These are phyloP conservation scores for Herminia tarsipennalis DNA, from an alignment of 2,888 invertebrate species.

Conservation along the genomic window DNA sequence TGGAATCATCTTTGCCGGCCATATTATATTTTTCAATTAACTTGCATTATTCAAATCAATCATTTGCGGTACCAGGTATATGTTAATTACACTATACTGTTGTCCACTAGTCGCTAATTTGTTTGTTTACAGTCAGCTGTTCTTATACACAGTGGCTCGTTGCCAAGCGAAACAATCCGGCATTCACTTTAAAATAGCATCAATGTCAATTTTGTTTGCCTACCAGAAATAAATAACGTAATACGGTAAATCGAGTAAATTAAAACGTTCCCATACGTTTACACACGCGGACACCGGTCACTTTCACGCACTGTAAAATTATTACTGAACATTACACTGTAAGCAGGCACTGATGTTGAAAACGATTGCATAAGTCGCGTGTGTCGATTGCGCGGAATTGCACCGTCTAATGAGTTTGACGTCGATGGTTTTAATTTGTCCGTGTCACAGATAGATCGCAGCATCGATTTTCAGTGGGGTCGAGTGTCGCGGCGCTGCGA, in stretches of 20 bases:
- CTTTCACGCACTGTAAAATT: slow-evolving; percentile 64
- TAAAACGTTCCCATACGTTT: slow-evolving; percentile 14
- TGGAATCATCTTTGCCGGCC: slow-evolving; percentile 66
- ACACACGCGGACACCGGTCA: slow-evolving; percentile 53
- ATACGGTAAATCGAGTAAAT: slow-evolving; percentile 29
- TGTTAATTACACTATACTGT: slow-evolving; percentile 49
- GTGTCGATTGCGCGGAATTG: slow-evolving; percentile 68
- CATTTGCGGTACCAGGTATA: slow-evolving; percentile 42
- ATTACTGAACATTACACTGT: slow-evolving; percentile 71
- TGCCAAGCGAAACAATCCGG: slow-evolving; percentile 73
- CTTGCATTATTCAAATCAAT: slow-evolving; percentile 34
- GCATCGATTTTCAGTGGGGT: slow-evolving; percentile 45
- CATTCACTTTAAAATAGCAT: slow-evolving; percentile 77
- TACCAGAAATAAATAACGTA: slow-evolving; percentile 57
- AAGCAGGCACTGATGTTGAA: slow-evolving; percentile 63
- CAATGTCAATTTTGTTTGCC: slow-evolving; percentile 84
- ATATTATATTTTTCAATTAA: slow-evolving; percentile 50
- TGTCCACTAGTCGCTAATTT: slow-evolving; percentile 64
- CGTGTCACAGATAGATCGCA: slow-evolving; percentile 40
- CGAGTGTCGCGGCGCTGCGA: slow-evolving; percentile 37
- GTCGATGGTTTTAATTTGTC: slow-evolving; percentile 62
- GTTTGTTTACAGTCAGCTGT: slow-evolving; percentile 84
- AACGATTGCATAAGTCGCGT: slow-evolving; percentile 73
- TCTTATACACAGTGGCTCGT: slow-evolving; percentile 66
- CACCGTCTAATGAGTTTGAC: slow-evolving; percentile 69